Evolutionary conservation across 1,140 invertebrate genomes (phyloP).

Genomic region (Habropoda laboriosa): DNA sequence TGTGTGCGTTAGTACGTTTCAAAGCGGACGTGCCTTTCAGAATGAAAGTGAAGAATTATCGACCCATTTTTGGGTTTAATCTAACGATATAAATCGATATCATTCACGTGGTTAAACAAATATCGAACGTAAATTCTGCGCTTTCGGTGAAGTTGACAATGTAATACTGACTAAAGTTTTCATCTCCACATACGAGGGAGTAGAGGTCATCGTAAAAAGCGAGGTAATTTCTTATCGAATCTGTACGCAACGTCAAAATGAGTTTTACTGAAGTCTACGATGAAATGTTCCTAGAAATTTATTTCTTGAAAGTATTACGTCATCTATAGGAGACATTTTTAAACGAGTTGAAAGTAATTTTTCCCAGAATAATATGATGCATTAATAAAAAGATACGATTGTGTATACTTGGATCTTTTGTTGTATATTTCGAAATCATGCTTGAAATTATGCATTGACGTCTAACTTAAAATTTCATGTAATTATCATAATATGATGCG

Average conservation of each 20-base stretch:
- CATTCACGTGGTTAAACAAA: neutral
- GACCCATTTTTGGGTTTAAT: neutral
- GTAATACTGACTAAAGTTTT: conserved; percentile 43
- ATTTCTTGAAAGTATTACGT: conserved; percentile 3
- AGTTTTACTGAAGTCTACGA: neutral
- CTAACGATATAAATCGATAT: conserved; percentile 1
- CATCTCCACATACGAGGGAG: conserved; percentile 8
- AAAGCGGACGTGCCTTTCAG: neutral
- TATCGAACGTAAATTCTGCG: neutral
- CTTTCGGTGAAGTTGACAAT: conserved; percentile 21
- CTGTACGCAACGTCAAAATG: neutral
- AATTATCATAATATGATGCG: too few relatives aligned
- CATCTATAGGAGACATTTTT: neutral
- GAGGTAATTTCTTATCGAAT: conserved; percentile 31
- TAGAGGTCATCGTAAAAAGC: conserved; percentile 35
- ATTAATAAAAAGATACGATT: neutral
- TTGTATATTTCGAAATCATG: neutral
- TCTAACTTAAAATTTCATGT: too few relatives aligned
- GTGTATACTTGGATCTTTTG: neutral
- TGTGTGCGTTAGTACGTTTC: neutral
- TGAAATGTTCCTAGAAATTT: conserved; percentile 17
- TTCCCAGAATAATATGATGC: neutral
- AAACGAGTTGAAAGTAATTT: neutral
- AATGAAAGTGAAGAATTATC: neutral
- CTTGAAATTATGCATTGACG: neutral